phyloP scores from a whole-genome alignment of 2,113 vertebrate genomes.

The Serinus canaria region DNA sequence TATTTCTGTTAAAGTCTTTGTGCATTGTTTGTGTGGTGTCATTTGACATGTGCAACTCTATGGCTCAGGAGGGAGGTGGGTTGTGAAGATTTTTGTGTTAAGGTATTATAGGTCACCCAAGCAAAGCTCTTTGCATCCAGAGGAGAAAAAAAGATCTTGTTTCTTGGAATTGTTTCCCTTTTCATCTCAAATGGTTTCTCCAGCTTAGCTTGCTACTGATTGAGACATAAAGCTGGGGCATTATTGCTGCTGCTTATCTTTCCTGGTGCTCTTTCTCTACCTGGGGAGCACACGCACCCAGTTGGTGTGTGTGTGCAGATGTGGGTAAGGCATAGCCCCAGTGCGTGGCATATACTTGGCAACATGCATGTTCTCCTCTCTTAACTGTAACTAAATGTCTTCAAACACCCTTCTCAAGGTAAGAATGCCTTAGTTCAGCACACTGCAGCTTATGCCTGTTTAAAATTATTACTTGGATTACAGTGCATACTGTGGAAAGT shows the following conservation, averaged over 20 bases:
- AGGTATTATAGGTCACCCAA: slow-evolving; percentile 27
- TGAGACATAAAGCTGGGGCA: background rate
- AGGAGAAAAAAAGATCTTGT: background rate
- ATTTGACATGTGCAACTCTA: slow-evolving; percentile 59
- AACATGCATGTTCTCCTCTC: slow-evolving; percentile 3
- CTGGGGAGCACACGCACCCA: background rate
- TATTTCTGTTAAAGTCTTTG: slow-evolving; percentile 44
- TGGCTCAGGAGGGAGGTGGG: slow-evolving; percentile 44
- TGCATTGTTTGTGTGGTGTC: slow-evolving; percentile 59
- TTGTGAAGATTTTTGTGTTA: slow-evolving; percentile 32
- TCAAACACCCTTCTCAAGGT: slow-evolving; percentile 20
- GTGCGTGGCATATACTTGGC: background rate
- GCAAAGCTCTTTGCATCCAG: slow-evolving; percentile 20
- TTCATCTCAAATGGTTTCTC: background rate
- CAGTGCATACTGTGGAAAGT: slow-evolving; percentile 47
- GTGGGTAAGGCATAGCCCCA: background rate
- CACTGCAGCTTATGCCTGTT: slow-evolving; percentile 47
- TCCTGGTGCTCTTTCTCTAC: background rate
- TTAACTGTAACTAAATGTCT: slow-evolving; percentile 24
- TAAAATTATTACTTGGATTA: slow-evolving; percentile 61
- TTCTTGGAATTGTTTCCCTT: background rate
- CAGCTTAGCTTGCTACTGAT: background rate
- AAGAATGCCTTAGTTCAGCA: slow-evolving; percentile 60
- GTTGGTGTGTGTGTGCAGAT: background rate
- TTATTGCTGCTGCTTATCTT: background rate